Base-by-base conservation (phyloP, 2,797 vertebrate species). In the Tauraco hartlaubi region DNA sequence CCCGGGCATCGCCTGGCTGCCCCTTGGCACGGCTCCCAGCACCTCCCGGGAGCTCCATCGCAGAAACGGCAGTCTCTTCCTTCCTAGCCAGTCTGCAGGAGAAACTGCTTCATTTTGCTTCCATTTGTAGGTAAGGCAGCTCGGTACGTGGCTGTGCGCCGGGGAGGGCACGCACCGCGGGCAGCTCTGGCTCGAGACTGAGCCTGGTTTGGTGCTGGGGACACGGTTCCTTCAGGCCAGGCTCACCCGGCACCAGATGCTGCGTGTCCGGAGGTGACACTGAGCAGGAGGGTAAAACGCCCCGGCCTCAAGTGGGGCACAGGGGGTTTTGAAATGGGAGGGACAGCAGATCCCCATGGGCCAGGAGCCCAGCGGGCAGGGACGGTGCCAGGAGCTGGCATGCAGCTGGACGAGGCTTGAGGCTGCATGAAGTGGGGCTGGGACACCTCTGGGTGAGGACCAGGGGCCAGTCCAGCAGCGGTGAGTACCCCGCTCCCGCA, bases 301-400 rank as follows among this genome's bases (percentile, higher is more conserved):
- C 23, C 31, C 0, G 1, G 37, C 78, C 71, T 16, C 1, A 8
- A 6, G 52, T 4, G 5, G 37, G 39, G 19, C 59, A 44, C 28
- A 0, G 54, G 2, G 26, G 49, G 64, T 6, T 39, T 25, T 15
- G 37, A 52, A 28, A 21, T 19, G 37, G 33, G 39, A 12, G 29
- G 62, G 25, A 43, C 55, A 13, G 9, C 22, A n/a, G 55, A 9
- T 15, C 43, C 26, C 33, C 0, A 2, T 18, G 44, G 39, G 21
- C 28, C 23, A 1, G 63, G 55, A 48, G 35, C 23, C 6, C 29
- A 2, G 22, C 2, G 2, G 18, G 19, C 6, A 0, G 35, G 28
- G n/a, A 14, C 9, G 37, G 52, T 18, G 44, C 59, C 3, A 2
- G 77, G 12, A 68, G 35, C 63, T 2, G 1, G 31, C 0, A 5